Conservation (phyloP, 2,113 vertebrate genomes). For the Sinocyclocheilus anophthalmus region DNA sequence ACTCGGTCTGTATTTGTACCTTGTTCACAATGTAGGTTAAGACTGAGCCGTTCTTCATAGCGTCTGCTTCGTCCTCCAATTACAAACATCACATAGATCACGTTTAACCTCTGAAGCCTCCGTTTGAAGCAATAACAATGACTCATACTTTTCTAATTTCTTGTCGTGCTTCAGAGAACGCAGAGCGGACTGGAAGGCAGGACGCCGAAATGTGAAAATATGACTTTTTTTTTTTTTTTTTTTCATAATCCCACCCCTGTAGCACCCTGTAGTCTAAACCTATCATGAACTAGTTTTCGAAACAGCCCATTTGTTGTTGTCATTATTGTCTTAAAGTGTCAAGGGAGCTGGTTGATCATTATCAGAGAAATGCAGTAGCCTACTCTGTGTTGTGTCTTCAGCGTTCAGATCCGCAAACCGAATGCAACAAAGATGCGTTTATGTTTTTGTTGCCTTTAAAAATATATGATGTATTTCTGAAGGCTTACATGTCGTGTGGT, state of each 20-base stretch:
- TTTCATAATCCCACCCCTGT: slow-evolving; percentile 28
- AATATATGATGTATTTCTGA: slow-evolving; percentile 7
- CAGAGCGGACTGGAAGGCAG: not conserved
- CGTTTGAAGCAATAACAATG: not conserved
- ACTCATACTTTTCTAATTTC: slow-evolving; percentile 20
- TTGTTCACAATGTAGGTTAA: slow-evolving; percentile 3
- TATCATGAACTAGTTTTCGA: slow-evolving; percentile 20
- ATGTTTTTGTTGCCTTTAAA: slow-evolving; percentile 13
- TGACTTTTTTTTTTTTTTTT: slow-evolving; percentile 1
- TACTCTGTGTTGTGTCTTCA: not conserved
- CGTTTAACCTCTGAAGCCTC: slow-evolving; percentile 17
- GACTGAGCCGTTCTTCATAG: not conserved
- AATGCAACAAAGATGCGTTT: not conserved
- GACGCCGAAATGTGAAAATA: slow-evolving; percentile 22
- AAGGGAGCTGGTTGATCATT: not conserved
- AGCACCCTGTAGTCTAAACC: not conserved
- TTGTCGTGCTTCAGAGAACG: not conserved
- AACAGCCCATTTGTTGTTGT: slow-evolving; percentile 3
- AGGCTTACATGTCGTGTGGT: not conserved
- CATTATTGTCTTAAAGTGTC: slow-evolving; percentile 36
- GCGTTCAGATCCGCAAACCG: not conserved
- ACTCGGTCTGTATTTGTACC: slow-evolving; percentile 39
- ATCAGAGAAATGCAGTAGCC: slow-evolving; percentile 6
- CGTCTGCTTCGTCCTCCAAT: not conserved
- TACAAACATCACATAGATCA: slow-evolving; percentile 9